Evolutionary conservation across 1,140 invertebrate species (phyloP).

Genomic region (Eubasilissa regina): DNA sequence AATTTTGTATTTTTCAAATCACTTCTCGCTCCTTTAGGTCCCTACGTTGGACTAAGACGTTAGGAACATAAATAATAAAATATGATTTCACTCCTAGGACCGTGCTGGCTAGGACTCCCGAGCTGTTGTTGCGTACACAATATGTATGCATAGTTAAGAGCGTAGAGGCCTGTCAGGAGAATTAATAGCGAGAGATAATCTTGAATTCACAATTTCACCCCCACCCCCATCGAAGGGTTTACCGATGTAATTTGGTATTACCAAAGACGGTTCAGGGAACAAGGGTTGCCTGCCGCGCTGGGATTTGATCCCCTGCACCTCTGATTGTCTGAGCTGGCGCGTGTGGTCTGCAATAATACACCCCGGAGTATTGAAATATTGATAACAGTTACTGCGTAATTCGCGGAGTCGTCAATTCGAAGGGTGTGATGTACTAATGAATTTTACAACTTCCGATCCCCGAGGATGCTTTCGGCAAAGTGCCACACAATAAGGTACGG

Average conservation of each 20-base stretch:
- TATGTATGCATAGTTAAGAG: neutral
- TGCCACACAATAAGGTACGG: too few relatives aligned
- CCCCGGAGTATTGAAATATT: conserved; percentile 34
- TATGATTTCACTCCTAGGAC: too few relatives aligned
- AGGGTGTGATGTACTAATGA: conserved; percentile 33
- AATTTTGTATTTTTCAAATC: too few relatives aligned
- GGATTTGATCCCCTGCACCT: conserved; percentile 39
- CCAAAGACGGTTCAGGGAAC: conserved; percentile 15
- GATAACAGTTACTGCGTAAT: conserved; percentile 29
- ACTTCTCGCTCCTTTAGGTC: too few relatives aligned
- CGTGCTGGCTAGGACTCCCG: too few relatives aligned
- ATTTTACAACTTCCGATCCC: conserved; percentile 26
- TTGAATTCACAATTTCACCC: conserved; percentile 16
- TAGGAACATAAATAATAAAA: too few relatives aligned
- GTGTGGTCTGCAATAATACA: neutral
- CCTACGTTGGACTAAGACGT: too few relatives aligned
- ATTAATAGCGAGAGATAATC: conserved; percentile 21
- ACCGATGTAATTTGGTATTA: conserved; percentile 32
- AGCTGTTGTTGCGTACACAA: neutral
- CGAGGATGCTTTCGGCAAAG: neutral
- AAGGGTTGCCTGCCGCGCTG: conserved; percentile 17
- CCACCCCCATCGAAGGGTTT: conserved; percentile 12
- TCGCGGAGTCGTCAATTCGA: neutral
- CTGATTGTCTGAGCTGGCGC: neutral
- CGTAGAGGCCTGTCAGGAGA: neutral